These are phyloP conservation scores for Iguana delicatissima DNA, from an alignment of 2,797 vertebrate species.

Conservation along the genomic window DNA sequence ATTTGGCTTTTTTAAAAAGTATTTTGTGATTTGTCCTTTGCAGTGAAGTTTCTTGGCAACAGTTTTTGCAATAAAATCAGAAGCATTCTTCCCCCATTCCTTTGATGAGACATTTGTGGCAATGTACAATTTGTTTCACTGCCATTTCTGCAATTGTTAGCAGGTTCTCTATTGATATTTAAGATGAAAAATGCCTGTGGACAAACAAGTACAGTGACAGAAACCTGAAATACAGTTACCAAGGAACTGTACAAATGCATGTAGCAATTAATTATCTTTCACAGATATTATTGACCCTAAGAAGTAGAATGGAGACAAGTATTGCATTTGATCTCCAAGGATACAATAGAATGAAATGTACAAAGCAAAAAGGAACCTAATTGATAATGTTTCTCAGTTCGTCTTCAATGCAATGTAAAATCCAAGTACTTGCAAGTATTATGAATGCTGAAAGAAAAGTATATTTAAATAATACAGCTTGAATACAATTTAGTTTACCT, in stretches of 20 bases:
- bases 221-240: slow-evolving; percentile 74
- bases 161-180: slow-evolving; percentile 75
- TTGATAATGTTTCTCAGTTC: not conserved
- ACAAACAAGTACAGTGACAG: slow-evolving; percentile 67
- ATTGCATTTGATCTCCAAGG: not conserved
- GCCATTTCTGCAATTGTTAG: slow-evolving; percentile 65
- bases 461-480: not conserved
- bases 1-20: slow-evolving; percentile 39
- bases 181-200: slow-evolving; percentile 68
- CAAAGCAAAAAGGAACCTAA: slow-evolving; percentile 13
- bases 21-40: slow-evolving; percentile 28
- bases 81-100: slow-evolving; percentile 48
- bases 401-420: slow-evolving; percentile 1
- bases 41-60: slow-evolving; percentile 47
- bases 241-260: slow-evolving; percentile 67
- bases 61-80: slow-evolving; percentile 60
- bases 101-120: slow-evolving; percentile 53
- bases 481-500: slow-evolving; percentile 23
- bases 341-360: not conserved
- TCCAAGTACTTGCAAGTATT: not conserved
- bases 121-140: slow-evolving; percentile 61
- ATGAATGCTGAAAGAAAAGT: not conserved
- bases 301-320: slow-evolving; percentile 51
- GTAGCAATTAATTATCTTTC: slow-evolving; percentile 82
- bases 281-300: slow-evolving; percentile 56